Evolutionary conservation across 2,113 vertebrate genomes (phyloP).

Genomic region (Odontesthes bonariensis): DNA sequence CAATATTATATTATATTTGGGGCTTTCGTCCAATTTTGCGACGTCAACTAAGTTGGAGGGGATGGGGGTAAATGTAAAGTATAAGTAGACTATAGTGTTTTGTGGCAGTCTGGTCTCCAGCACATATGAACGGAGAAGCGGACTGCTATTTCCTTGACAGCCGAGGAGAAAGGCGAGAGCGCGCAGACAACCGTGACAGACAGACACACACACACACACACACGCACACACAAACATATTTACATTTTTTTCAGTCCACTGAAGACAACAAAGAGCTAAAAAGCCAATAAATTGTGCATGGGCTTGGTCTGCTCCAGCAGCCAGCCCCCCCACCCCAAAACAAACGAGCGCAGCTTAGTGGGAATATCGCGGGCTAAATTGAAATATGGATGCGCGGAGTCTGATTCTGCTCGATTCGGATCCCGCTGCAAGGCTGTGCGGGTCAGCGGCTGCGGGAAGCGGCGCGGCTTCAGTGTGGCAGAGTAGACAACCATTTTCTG

Average conservation of each 20-base stretch:
- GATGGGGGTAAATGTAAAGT: not conserved
- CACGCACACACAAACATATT: conserved; percentile 19
- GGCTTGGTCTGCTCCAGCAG: not conserved
- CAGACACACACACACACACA: conserved; percentile 15
- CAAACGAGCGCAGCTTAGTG: not conserved
- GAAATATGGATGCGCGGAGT: conserved; percentile 24
- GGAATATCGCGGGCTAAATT: not conserved
- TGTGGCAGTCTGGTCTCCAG: conserved; percentile 29
- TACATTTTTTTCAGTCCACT: conserved; percentile 10
- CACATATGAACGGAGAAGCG: conserved; percentile 52
- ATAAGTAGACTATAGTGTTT: conserved; percentile 27
- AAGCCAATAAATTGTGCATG: not conserved
- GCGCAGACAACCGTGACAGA: conserved; percentile 55
- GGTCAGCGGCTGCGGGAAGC: conserved; percentile 29
- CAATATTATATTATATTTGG: not conserved
- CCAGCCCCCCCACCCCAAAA: not conserved
- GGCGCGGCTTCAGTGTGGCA: conserved; percentile 6
- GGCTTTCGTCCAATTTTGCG: conserved; percentile 30
- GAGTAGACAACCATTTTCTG: conserved; percentile 20
- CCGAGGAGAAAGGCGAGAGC: conserved; percentile 46
- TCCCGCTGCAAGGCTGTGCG: conserved; percentile 36
- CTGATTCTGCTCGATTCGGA: conserved; percentile 16
- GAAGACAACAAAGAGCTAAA: conserved; percentile 43
- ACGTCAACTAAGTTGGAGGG: conserved; percentile 21
- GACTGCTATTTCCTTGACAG: conserved; percentile 75